Percentiles rank a stretch among this genome's conserved stretches.
Conservation (phyloP, 37 sponge, comb jelly and placozoan species). For the Tethya wilhelma region DNA sequence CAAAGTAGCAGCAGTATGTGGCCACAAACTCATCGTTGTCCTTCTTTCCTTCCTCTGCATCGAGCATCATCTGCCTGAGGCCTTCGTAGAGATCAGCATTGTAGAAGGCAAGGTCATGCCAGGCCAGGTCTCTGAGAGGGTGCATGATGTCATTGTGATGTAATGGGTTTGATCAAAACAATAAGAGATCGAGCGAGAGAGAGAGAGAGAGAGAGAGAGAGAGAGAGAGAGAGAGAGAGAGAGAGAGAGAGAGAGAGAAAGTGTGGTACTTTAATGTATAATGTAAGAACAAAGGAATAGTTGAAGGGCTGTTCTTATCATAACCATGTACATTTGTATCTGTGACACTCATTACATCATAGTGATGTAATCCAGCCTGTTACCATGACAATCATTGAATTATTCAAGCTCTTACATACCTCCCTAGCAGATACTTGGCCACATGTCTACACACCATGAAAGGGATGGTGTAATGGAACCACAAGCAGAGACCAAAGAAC, state of each 20-base stretch:
- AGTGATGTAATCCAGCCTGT: not conserved
- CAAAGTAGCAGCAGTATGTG: constrained; percentile 85
- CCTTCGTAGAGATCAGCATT: constrained; percentile 95
- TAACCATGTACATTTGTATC: too few species aligned
- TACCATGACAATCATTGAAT: not conserved
- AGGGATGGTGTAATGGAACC: constrained; percentile 89
- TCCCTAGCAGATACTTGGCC: constrained; percentile 85
- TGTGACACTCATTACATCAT: too few species aligned
- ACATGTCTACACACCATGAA: constrained; percentile 91
- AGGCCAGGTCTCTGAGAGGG: constrained; percentile 70
- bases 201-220: constrained; percentile 10
- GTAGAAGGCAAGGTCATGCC: constrained; percentile 97
- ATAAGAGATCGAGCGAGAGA: not conserved
- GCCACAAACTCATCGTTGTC: constrained; percentile 66
- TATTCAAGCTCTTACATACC: constrained; percentile 23
- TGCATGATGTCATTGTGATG: too few species aligned
- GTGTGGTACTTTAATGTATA: too few species aligned
- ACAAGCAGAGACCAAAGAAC: constrained; percentile 84
- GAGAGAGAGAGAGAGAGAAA: constrained; percentile 16
- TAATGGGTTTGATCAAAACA: not conserved
- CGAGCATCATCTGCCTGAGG: constrained; percentile 73
- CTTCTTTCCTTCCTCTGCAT: constrained; percentile 69
- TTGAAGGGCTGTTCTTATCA: too few species aligned
- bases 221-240: constrained; percentile 14
- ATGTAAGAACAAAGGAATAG: too few species aligned